These are phyloP conservation scores for Botia kubotai DNA, from an alignment of 2,797 vertebrate species.

Conservation along the genomic window DNA sequence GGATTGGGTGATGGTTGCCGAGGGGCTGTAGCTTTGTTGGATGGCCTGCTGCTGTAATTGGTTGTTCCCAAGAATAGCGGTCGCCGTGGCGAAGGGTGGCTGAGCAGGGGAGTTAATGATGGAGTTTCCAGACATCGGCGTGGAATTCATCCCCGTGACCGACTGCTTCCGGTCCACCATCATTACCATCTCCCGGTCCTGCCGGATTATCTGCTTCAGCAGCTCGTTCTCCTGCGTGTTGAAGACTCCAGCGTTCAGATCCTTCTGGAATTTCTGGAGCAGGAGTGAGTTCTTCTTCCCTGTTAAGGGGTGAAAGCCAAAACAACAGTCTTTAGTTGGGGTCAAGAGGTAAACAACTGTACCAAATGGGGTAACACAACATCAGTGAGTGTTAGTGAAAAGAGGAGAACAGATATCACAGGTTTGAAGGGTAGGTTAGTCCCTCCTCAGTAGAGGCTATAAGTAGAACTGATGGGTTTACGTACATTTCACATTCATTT, in stretches of 20 bases:
- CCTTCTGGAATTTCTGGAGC: slow-evolving; percentile 98
- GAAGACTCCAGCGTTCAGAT: slow-evolving; percentile 98
- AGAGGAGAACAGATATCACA: slow-evolving; percentile 68
- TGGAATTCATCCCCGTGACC: slow-evolving; percentile 83
- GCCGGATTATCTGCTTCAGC: slow-evolving; percentile 98
- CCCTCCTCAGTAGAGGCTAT: slow-evolving; percentile 1
- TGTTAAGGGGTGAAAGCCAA: slow-evolving; percentile 72
- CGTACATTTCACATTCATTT: background rate
- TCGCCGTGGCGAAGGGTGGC: slow-evolving; percentile 74
- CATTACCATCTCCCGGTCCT: slow-evolving; percentile 98
- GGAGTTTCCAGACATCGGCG: slow-evolving; percentile 86
- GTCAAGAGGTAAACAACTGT: slow-evolving; percentile 12
- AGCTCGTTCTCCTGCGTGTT: slow-evolving; percentile 99
- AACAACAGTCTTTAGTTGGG: slow-evolving; percentile 64
- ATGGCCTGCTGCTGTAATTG: slow-evolving; percentile 84
- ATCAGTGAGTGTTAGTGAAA: slow-evolving; percentile 58
- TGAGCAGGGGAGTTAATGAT: slow-evolving; percentile 92
- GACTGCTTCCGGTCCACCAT: slow-evolving; percentile 86
- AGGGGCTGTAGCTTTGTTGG: slow-evolving; percentile 83
- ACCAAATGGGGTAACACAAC: slow-evolving; percentile 28
- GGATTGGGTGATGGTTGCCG: slow-evolving; percentile 81
- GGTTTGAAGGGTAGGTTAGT: slow-evolving; percentile 41
- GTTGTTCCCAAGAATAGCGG: slow-evolving; percentile 72
- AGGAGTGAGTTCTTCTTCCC: slow-evolving; percentile 99
- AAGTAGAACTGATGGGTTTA: slow-evolving; percentile 2